Conservation (phyloP, 2,888 invertebrate species). For the Gortyna flavago region DNA sequence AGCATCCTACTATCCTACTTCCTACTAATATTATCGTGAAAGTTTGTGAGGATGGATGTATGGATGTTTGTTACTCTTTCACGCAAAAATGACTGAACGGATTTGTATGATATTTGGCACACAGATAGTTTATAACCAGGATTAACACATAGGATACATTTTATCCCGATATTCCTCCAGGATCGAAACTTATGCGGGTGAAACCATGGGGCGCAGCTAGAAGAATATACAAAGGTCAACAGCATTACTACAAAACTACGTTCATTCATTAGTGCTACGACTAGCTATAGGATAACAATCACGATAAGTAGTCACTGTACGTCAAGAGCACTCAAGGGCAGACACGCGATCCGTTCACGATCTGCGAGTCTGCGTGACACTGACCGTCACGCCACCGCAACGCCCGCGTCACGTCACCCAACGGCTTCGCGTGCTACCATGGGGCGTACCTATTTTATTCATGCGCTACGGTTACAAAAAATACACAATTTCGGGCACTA, state of each 20-base stretch:
- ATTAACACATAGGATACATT: too few species aligned
- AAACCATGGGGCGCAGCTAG: too few species aligned
- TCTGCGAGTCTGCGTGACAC: conserved; percentile 25
- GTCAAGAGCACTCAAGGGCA: conserved; percentile 32
- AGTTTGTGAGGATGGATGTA: too few species aligned
- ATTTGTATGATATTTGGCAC: too few species aligned
- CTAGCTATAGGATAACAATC: neutral
- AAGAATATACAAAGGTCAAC: neutral
- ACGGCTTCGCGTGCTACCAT: conserved; percentile 2
- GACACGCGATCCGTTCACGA: conserved; percentile 42
- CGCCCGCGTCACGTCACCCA: conserved; percentile 1
- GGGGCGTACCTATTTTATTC: conserved; percentile 29
- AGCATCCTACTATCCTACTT: too few species aligned
- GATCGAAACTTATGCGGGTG: too few species aligned
- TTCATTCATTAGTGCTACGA: neutral
- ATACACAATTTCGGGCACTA: conserved; percentile 10
- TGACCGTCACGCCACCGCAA: conserved; percentile 2
- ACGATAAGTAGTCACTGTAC: conserved; percentile 6
- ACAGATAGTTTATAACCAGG: too few species aligned
- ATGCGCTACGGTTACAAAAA: conserved; percentile 6
- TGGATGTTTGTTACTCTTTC: too few species aligned
- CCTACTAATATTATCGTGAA: too few species aligned
- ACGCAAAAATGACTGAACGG: too few species aligned
- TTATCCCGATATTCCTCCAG: too few species aligned
- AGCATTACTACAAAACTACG: neutral